Evolutionary conservation across 2,888 invertebrate species (phyloP), one percentile per base, ranked within the genome.

Genomic region (Eulithis testata): DNA sequence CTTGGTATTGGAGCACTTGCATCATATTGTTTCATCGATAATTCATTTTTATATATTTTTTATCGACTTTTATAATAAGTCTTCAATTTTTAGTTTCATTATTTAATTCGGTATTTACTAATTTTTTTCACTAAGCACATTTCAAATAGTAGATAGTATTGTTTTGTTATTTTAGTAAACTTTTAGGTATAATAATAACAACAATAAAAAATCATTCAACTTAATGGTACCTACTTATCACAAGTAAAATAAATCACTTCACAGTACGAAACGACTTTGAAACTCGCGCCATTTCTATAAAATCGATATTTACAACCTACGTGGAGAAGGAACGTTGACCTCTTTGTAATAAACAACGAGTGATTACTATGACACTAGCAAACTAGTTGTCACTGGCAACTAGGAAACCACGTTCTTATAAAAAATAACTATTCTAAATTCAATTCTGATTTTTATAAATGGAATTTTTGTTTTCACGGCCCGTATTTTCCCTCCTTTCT

Each of bases 1-100:
- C 94, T 83, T 95, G 94, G 81, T 95, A 95, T 76, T 95, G 95
- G 63, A 95, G 90, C 71, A 95, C 94, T 91, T 95, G 95, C 95
- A 95, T 95, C 73, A 95, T 53, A 21, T 52, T 52, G 8, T 1
- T 14, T 47, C 21, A 21, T 47, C 14, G 14, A 14, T 45, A 14
- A 8, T 4, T 47, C 21, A 21, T 21, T 21, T 21, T 21, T 21
- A 21, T 21, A 1, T 21, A 21, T 21, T 21, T 21, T 21, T 21
- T 21, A 21, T 1, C 21, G 21, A 21, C 2, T 21, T 21, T 21
- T 21, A 1, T 21, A 1, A 2, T 21, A 21, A 21, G 21, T 21
- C 2, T 21, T 21, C 1, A 21, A 21, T 21, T 21, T 21, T 21
- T 1, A 21, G 21, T 21, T 21, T 21, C 21, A 21, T 21, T 21